These are phyloP conservation scores for Ramphastos sulfuratus DNA, from an alignment of 2,113 vertebrate genomes.

Conservation along the genomic window DNA sequence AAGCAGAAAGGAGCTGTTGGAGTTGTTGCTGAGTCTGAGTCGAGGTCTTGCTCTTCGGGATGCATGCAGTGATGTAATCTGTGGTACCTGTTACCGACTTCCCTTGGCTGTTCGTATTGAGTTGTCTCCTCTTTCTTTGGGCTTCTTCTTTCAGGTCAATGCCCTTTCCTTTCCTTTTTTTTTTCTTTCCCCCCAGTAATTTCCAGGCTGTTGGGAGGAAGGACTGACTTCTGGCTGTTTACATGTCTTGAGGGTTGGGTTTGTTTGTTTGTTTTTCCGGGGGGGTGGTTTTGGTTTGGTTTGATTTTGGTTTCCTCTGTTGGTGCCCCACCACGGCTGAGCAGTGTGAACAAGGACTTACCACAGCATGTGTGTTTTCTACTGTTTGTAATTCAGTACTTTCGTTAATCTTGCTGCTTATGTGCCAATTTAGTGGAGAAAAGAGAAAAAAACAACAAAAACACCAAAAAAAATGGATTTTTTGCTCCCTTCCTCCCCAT, in stretches of 20 bases:
- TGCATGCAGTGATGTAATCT: slow-evolving; percentile 84
- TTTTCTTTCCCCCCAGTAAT: slow-evolving; percentile 72
- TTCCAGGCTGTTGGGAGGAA: slow-evolving; percentile 75
- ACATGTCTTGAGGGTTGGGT: slow-evolving; percentile 76
- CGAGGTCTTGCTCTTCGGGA: slow-evolving; percentile 78
- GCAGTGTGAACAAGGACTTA: slow-evolving; percentile 76
- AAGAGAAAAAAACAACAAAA: no score
- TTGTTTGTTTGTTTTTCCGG: not conserved
- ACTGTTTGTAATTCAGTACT: slow-evolving; percentile 88
- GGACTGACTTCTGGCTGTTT: slow-evolving; percentile 73
- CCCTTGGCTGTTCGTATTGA: slow-evolving; percentile 81
- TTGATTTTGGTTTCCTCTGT: slow-evolving; percentile 66
- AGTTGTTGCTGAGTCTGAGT: slow-evolving; percentile 66
- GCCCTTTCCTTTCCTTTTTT: slow-evolving; percentile 73
- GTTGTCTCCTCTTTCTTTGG: slow-evolving; percentile 69
- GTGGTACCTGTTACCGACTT: slow-evolving; percentile 79
- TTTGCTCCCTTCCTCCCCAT: slow-evolving; percentile 75
- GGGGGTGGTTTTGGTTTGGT: not conserved
- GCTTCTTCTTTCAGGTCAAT: no score
- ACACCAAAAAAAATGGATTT: slow-evolving; percentile 37
- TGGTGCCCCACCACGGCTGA: slow-evolving; percentile 78
- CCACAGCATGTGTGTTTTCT: slow-evolving; percentile 86
- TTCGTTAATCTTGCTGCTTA: slow-evolving; percentile 87
- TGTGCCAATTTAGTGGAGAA: slow-evolving; percentile 83
- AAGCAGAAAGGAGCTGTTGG: slow-evolving; percentile 49